phyloP scores from a whole-genome alignment of 2,888 invertebrate genomes.

The Cyrtodaria siliqua region DNA sequence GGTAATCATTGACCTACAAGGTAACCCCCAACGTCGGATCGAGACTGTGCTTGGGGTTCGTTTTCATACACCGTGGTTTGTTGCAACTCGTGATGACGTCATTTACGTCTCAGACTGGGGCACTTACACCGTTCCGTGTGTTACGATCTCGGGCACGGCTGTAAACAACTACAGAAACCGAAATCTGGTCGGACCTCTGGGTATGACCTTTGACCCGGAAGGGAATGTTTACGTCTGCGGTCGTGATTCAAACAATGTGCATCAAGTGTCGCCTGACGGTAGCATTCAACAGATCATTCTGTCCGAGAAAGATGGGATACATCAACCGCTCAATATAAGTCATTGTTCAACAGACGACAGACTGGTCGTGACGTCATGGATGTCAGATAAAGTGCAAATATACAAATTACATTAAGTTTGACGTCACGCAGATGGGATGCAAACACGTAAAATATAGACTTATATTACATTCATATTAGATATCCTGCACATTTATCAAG shows the following conservation, averaged over 20 bases:
- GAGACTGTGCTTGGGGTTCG: slow-evolving; percentile 27
- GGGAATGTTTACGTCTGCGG: slow-evolving; percentile 55
- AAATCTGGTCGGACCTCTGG: slow-evolving; percentile 46
- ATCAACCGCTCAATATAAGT: slow-evolving; percentile 49
- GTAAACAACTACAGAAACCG: slow-evolving; percentile 38
- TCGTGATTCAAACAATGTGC: slow-evolving; percentile 55
- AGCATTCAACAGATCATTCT: slow-evolving; percentile 32
- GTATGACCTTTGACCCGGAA: slow-evolving; percentile 47
- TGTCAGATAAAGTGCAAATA: slow-evolving; percentile 57
- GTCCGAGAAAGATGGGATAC: slow-evolving; percentile 51
- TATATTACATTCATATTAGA: too few species aligned
- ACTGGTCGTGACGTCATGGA: slow-evolving; percentile 60
- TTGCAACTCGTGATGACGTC: slow-evolving; percentile 30
- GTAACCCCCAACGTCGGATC: slow-evolving; percentile 31
- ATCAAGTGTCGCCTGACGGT: slow-evolving; percentile 44
- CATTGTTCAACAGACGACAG: slow-evolving; percentile 48
- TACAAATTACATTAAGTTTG: slow-evolving; percentile 48
- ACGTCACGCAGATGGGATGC: too few species aligned
- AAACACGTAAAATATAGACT: too few species aligned
- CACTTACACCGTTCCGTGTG: slow-evolving; percentile 36
- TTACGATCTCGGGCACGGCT: slow-evolving; percentile 27
- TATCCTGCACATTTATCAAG: too few species aligned
- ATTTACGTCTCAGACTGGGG: slow-evolving; percentile 62
- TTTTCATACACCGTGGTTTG: slow-evolving; percentile 58
- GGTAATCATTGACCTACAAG: slow-evolving; percentile 39